These are phyloP conservation scores for Periparus ater DNA, from an alignment of 2,797 vertebrate genomes.

Conservation along the genomic window DNA sequence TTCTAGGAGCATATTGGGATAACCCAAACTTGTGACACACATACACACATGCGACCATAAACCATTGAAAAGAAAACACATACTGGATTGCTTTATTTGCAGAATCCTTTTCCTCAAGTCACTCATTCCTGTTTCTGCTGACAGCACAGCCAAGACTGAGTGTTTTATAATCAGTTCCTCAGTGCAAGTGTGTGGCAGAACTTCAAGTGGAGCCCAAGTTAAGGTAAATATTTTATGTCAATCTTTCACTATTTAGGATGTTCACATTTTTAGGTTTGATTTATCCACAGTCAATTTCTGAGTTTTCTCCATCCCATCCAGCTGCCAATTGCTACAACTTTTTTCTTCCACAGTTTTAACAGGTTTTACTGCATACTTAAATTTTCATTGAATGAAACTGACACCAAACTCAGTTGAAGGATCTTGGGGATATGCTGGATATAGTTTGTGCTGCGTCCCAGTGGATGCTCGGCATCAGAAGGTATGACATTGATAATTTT, in stretches of 20 bases:
- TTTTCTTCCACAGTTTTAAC: not conserved
- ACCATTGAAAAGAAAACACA: not conserved
- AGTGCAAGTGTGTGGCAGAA: not conserved
- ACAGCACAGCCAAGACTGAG: not conserved
- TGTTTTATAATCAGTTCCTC: not conserved
- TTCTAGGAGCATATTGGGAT: not conserved
- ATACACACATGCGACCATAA: fast-evolving
- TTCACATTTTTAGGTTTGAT: not conserved
- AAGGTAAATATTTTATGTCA: not conserved
- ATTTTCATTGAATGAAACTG: not conserved
- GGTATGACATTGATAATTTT: not conserved
- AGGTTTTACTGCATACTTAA: not conserved
- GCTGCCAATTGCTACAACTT: not conserved
- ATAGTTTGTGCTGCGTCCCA: not conserved
- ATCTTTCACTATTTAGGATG: not conserved
- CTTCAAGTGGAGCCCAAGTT: not conserved
- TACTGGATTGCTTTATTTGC: not conserved
- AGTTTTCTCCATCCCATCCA: not conserved
- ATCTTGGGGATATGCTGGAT: not conserved
- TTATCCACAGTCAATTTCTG: not conserved
- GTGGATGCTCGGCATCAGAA: not conserved
- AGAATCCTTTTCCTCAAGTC: not conserved
- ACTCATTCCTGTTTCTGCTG: not conserved
- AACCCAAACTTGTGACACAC: not conserved
- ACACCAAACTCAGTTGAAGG: not conserved